Base-by-base conservation (phyloP, 2,797 vertebrate species). In the Salmo trutta region DNA sequence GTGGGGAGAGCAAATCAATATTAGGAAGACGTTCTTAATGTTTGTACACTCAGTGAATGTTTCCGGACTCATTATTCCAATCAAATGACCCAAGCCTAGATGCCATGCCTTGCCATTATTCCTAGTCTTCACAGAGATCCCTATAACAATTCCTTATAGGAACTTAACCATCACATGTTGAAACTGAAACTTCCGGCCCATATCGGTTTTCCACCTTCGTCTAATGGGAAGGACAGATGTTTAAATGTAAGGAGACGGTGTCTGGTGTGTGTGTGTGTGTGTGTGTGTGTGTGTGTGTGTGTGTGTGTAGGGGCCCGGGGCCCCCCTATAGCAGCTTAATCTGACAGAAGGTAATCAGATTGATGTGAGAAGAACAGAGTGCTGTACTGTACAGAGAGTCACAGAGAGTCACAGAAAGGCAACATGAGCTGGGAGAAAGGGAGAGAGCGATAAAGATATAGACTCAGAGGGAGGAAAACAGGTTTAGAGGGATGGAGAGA, bases 141-240 rank as follows among this genome's bases (percentile, higher is more conserved):
- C 74, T 51, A 27, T 3, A 19, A n/a, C 24, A 52, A n/a, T 7
- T 10, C 14, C 70, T 8, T 36, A 24, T 21, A 51, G n/a, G 51
- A 29, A 56, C 71, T 12, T 54, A 21, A 73, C 15, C 12, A 27
- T 31, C 19, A 27, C 82, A 24, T 81, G 86, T 75, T 81, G 54
- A 88, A 47, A 12, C 41, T 47, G 41, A 89, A 91, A 90, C 88
- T 88, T 91, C 86, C 87, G 78, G 84, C 41, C 41, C 80, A 81
- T 79, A 79, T 62, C 59, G n/a, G n/a, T 24, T 80, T 85, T 81
- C 90, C 88, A 47, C 81, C 41, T 84, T 80, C 81, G 68, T 47
- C 86, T 93, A 91, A 93, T 93, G 92, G 86, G 84, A 91, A 88
- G 87, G 92, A 91, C 91, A 93, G 91, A 93, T 93, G 91, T 91